These are phyloP conservation scores for Acanthosepion esculentum DNA, from an alignment of 2,888 invertebrate species.

Conservation along the genomic window DNA sequence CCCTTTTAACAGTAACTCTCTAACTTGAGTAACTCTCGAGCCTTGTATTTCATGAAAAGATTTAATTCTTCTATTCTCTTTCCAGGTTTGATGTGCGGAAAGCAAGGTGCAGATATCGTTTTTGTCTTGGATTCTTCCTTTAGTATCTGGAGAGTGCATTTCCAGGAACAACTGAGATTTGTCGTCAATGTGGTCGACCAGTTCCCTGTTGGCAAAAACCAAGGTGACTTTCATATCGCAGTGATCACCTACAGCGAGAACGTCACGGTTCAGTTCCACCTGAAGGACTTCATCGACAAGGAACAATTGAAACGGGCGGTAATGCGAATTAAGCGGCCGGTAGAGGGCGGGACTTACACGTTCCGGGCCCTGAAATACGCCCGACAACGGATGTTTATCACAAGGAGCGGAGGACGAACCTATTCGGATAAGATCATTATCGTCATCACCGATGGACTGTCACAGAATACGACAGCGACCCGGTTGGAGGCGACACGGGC, in stretches of 20 bases:
- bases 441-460: constrained; percentile 53
- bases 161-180: constrained; percentile 54
- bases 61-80: background rate
- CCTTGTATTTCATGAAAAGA: no score
- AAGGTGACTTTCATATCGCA: constrained; percentile 56
- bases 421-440: constrained; percentile 49
- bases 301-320: constrained; percentile 58
- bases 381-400: constrained; percentile 54
- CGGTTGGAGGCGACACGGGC: constrained; percentile 47
- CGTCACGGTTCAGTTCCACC: constrained; percentile 55
- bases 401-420: constrained; percentile 49
- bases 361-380: constrained; percentile 55
- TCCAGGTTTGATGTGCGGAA: constrained; percentile 40
- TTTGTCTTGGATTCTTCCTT: constrained; percentile 58
- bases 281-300: constrained; percentile 55
- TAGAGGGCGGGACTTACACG: constrained; percentile 58
- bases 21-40: no score
- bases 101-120: constrained; percentile 54
- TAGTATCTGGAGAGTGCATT: constrained; percentile 55
- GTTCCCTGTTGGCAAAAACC: constrained; percentile 54
- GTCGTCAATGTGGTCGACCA: constrained; percentile 53
- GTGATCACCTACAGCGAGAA: constrained; percentile 58
- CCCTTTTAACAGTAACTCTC: no score
- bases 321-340: constrained; percentile 51
- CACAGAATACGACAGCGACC: constrained; percentile 51